phyloP scores from a whole-genome alignment of 2,888 invertebrate species.

The Neelides folsomi region DNA sequence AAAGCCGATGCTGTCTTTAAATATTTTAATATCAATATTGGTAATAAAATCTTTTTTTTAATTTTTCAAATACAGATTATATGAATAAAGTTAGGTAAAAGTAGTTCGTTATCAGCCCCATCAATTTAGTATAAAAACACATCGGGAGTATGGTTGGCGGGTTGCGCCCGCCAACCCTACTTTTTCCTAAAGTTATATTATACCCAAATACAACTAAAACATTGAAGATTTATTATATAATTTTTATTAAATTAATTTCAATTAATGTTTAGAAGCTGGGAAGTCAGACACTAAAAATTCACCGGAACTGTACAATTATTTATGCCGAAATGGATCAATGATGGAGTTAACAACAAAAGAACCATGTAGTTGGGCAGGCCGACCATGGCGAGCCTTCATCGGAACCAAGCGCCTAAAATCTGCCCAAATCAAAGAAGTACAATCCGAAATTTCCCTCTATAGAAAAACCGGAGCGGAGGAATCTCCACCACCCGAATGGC shows the following conservation, averaged over 20 bases:
- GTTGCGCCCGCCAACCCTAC: too few species aligned
- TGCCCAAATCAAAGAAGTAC: slow-evolving; percentile 14
- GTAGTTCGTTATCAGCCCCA: too few species aligned
- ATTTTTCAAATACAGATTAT: too few species aligned
- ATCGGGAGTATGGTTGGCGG: too few species aligned
- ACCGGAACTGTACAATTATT: slow-evolving; percentile 1
- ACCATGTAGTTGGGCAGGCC: slow-evolving; percentile 24
- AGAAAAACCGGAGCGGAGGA: slow-evolving; percentile 3
- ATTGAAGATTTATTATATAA: too few species aligned
- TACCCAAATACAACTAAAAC: too few species aligned
- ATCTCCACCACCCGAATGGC: not conserved
- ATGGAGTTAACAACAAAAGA: slow-evolving; percentile 13
- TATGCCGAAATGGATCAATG: slow-evolving; percentile 23
- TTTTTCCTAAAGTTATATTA: too few species aligned
- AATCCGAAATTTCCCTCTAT: slow-evolving; percentile 12
- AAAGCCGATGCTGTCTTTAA: slow-evolving; percentile 25
- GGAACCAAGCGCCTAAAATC: slow-evolving; percentile 12
- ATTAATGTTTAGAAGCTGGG: too few species aligned
- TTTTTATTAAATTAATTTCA: too few species aligned
- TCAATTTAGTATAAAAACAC: too few species aligned
- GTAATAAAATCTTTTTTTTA: not conserved
- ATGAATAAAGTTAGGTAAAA: too few species aligned
- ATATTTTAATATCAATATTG: slow-evolving; percentile 17
- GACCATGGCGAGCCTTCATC: slow-evolving; percentile 18
- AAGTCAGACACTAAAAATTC: not conserved